phyloP scores from a whole-genome alignment of 2,888 invertebrate species.

The Podotricha telesiphe region DNA sequence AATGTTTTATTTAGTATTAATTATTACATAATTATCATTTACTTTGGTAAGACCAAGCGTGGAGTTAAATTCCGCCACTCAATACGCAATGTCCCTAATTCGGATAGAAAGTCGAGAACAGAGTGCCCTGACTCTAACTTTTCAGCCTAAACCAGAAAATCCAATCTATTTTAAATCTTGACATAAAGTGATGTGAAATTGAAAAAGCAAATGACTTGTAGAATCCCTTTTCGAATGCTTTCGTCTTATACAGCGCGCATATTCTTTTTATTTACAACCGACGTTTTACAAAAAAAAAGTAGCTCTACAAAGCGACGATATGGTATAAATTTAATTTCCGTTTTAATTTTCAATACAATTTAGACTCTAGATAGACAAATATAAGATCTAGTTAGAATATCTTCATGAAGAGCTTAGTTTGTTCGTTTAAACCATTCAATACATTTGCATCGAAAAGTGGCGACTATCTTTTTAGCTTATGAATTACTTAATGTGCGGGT shows the following conservation, averaged over 20 bases:
- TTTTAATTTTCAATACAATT: slow-evolving; percentile 42
- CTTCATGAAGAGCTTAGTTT: background rate
- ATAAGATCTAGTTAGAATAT: background rate
- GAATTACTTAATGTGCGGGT: slow-evolving; percentile 7
- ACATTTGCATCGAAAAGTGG: slow-evolving; percentile 27
- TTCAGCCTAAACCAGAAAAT: background rate
- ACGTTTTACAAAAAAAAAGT: slow-evolving; percentile 36
- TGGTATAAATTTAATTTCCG: slow-evolving; percentile 39
- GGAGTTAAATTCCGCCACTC: too few species aligned
- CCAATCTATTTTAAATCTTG: slow-evolving; percentile 26
- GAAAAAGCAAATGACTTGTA: slow-evolving; percentile 25
- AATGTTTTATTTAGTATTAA: too few species aligned
- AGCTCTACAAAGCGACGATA: slow-evolving; percentile 39
- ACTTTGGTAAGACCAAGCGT: too few species aligned
- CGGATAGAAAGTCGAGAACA: too few species aligned
- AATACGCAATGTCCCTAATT: too few species aligned
- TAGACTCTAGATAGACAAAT: slow-evolving; percentile 1
- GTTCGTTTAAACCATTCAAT: slow-evolving; percentile 17
- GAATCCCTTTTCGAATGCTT: slow-evolving; percentile 39
- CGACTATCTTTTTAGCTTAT: slow-evolving; percentile 35
- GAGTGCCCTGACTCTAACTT: too few species aligned
- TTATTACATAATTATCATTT: too few species aligned
- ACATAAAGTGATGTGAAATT: slow-evolving; percentile 19
- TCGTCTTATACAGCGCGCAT: slow-evolving; percentile 60
- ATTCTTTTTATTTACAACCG: slow-evolving; percentile 34